A percentile compares a stretch with the other conserved stretches of the same genome.
These are phyloP conservation scores for Stomorhina lunata DNA, from an alignment of 2,888 invertebrate species.

Conservation along the genomic window DNA sequence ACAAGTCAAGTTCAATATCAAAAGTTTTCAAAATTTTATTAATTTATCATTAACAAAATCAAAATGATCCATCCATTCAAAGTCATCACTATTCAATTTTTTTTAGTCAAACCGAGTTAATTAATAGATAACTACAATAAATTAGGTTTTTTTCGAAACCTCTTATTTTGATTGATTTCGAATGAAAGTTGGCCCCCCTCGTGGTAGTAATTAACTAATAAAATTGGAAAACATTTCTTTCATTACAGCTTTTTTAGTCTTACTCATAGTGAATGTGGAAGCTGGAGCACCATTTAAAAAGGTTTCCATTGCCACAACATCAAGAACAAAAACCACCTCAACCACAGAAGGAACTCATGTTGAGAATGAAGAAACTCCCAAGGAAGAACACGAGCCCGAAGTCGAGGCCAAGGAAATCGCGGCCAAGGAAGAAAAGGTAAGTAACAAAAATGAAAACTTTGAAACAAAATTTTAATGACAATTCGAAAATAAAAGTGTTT, in stretches of 20 bases:
- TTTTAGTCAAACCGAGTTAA: no score
- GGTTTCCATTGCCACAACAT: constrained; percentile 78
- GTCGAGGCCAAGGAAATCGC: constrained; percentile 69
- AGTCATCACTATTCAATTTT: neutral
- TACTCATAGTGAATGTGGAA: constrained; percentile 81
- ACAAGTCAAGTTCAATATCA: constrained; percentile 60
- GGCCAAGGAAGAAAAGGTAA: constrained; percentile 70
- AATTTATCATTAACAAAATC: neutral
- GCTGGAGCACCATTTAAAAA: constrained; percentile 83
- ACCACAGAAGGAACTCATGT: constrained; percentile 75
- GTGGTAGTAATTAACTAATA: neutral
- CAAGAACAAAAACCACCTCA: constrained; percentile 80
- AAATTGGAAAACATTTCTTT: constrained; percentile 49
- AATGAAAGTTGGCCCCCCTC: constrained; percentile 34
- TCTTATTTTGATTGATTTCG: constrained; percentile 22
- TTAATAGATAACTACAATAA: no score
- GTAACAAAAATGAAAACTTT: neutral
- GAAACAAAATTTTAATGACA: neutral
- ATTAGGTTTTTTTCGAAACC: constrained; percentile 16
- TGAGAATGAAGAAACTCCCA: constrained; percentile 19
- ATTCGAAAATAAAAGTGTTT: constrained; percentile 53
- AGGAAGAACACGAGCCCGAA: constrained; percentile 38
- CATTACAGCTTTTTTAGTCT: constrained; percentile 80
- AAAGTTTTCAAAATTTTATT: constrained; percentile 13
- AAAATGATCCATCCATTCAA: no score